phyloP scores from a whole-genome alignment of 2,888 invertebrate species.

The Archips xylosteana region DNA sequence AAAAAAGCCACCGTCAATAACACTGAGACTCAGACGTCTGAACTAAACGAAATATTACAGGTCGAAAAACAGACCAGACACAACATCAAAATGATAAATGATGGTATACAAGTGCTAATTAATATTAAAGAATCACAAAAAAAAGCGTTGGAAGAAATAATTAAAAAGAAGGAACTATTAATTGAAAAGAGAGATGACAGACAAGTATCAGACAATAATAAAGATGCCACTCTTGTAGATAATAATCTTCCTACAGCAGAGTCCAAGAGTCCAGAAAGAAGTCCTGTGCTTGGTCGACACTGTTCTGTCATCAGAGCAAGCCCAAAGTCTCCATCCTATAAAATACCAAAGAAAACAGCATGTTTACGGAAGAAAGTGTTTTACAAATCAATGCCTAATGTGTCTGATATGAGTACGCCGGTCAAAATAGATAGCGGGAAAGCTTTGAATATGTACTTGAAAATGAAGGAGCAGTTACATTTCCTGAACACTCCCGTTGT shows the following conservation, averaged over 20 bases:
- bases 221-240: conserved; percentile 52
- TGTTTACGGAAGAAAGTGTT: conserved; percentile 68
- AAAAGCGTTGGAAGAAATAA: conserved; percentile 62
- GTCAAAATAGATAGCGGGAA: conserved; percentile 57
- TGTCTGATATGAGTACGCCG: conserved; percentile 57
- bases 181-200: conserved; percentile 53
- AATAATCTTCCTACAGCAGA: conserved; percentile 48
- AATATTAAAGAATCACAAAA: conserved; percentile 64
- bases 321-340: conserved; percentile 70
- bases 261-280: conserved; percentile 49
- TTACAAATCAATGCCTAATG: conserved; percentile 71
- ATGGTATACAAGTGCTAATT: conserved; percentile 57
- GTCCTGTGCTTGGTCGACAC: conserved; percentile 50
- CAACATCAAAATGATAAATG: conserved; percentile 65
- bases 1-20: conserved; percentile 66
- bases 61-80: conserved; percentile 62
- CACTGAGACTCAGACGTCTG: conserved; percentile 51
- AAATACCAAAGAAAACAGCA: conserved; percentile 70
- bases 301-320: conserved; percentile 64
- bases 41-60: conserved; percentile 63
- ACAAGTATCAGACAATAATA: conserved; percentile 47
- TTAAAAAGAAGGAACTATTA: conserved; percentile 55
- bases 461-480: conserved; percentile 73
- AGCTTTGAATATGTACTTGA: conserved; percentile 72
- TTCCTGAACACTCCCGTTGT: conserved; percentile 71